A percentile compares a stretch with the other conserved stretches of the same genome.
These are phyloP conservation scores for Ctenodactylus gundi DNA, from an alignment of 2,113 vertebrate species.

Conservation along the genomic window DNA sequence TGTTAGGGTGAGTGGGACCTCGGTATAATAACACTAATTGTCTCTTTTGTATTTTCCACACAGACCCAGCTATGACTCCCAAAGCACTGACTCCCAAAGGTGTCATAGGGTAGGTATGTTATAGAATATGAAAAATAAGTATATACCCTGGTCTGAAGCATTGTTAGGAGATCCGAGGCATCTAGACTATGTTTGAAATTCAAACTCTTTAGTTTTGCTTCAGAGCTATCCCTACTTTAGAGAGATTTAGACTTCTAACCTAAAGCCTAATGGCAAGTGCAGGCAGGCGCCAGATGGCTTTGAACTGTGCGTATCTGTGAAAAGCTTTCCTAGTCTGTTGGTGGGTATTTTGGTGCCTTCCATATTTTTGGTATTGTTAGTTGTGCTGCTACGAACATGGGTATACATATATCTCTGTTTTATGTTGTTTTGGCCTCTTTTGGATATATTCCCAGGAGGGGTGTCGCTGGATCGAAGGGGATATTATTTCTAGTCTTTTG, in stretches of 20 bases:
- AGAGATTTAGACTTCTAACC: background rate
- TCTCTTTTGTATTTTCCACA: background rate
- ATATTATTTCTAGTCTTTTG: too few relatives aligned
- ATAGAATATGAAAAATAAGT: background rate
- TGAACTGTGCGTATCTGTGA: background rate
- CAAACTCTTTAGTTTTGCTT: background rate
- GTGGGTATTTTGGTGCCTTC: too few relatives aligned
- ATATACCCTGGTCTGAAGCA: background rate
- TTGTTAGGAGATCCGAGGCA: constrained; percentile 5
- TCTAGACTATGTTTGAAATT: background rate
- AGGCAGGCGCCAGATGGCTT: background rate
- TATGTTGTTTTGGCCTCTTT: too few relatives aligned
- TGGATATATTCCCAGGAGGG: too few relatives aligned
- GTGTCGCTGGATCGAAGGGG: too few relatives aligned
- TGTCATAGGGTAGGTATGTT: background rate
- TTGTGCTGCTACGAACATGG: too few relatives aligned
- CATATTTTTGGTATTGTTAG: too few relatives aligned
- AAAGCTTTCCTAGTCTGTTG: too few relatives aligned
- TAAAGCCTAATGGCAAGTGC: background rate
- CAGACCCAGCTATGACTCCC: background rate
- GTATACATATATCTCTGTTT: too few relatives aligned
- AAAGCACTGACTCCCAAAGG: background rate
- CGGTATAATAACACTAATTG: background rate
- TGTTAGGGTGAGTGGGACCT: background rate
- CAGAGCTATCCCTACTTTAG: background rate